Evolutionary conservation across 1,140 invertebrate species (phyloP).

Genomic region (Andricus grossulariae): DNA sequence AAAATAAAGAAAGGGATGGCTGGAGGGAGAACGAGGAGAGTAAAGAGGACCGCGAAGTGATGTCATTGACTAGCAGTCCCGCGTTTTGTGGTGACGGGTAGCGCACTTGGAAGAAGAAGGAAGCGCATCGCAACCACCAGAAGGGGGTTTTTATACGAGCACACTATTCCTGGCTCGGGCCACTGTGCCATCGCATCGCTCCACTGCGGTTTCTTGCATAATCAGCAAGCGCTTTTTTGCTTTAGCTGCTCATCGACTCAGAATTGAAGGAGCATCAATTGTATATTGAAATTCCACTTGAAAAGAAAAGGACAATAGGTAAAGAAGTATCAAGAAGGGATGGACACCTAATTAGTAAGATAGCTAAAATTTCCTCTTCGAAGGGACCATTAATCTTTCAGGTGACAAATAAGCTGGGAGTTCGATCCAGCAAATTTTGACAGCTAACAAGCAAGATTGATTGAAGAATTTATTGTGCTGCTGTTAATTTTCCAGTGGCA

Average conservation of each 20-base stretch:
- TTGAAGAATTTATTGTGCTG: too few relatives aligned
- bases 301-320: too few relatives aligned
- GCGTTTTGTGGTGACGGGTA: not conserved
- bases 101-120: not conserved
- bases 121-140: not conserved
- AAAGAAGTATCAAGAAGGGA: too few relatives aligned
- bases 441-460: too few relatives aligned
- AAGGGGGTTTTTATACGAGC: not conserved
- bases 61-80: slow-evolving; percentile 52
- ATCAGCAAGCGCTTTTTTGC: not conserved
- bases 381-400: too few relatives aligned
- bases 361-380: too few relatives aligned
- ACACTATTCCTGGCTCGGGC: not conserved
- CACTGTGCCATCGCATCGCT: not conserved
- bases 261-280: not conserved
- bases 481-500: too few relatives aligned
- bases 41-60: slow-evolving; percentile 42
- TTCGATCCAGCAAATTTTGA: too few relatives aligned
- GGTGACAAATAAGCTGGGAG: too few relatives aligned
- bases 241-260: not conserved
- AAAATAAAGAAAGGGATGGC: slow-evolving; percentile 38
- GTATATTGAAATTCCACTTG: too few relatives aligned
- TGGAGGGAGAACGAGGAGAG: slow-evolving; percentile 32
- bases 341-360: too few relatives aligned
- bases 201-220: not conserved